Evolutionary conservation across 2,113 vertebrate genomes (phyloP), one percentile per base, ranked within the genome.

Genomic region (Steatornis caripensis): DNA sequence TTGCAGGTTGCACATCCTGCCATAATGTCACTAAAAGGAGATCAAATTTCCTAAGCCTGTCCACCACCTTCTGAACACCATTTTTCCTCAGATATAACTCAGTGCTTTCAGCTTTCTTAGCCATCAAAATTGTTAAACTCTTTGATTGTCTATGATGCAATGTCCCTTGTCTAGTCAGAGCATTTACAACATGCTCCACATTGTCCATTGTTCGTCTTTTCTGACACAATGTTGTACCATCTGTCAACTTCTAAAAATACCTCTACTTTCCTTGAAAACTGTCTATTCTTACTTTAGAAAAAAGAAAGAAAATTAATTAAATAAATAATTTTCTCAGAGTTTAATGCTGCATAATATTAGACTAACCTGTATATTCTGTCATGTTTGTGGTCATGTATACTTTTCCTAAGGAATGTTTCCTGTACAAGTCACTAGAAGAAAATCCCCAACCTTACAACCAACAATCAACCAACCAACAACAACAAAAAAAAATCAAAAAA

Each of bases 221-320:
- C 57, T 70, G 69, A 95, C 26, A 48, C 41, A 84, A 23, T 9
- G 11, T 92, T 91, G 41, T 30, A 45, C 34, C 14, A 71, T 64
- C 54, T 81, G 45, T 62, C 78, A 93, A 17, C 36, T 89, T 97
- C 92, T 88, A 36, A 89, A 92, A 80, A 66, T 87, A 34, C 6
- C 5, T 57, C 29, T 64, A 26, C 12, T 95, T 79, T 34, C 23
- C 60, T 86, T 89, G 19, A 53, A 84, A 53, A 51, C 10, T 77
- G 10, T 34, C 10, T 89, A 21, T 60, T 54, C 46, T 75, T 54
- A 34, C 30, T 78, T 68, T 26, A 71, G 15, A 43, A 77, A 70
- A 68, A 36, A 46, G 10, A 32, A 45, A 91, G 23, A 74, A 81
- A 68, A 74, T 27, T 1, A 68, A 74, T 27, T 1, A 51, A 85